phyloP scores from a whole-genome alignment of 2,113 vertebrate species.

The Pomatostomus ruficeps region DNA sequence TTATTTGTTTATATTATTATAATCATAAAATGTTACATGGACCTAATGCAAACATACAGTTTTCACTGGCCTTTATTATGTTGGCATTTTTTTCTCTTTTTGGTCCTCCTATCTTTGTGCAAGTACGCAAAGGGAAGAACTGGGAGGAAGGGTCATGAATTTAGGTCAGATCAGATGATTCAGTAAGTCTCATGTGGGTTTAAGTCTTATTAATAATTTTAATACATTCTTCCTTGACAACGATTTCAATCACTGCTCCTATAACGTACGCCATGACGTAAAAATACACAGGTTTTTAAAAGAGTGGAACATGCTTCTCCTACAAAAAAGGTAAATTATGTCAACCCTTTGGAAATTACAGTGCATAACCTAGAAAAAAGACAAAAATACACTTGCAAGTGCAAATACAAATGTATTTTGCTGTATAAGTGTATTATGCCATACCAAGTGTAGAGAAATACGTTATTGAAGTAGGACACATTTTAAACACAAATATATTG shows the following conservation, averaged over 20 bases:
- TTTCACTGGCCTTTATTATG: conserved; percentile 33
- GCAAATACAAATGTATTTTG: background rate
- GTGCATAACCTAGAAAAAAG: background rate
- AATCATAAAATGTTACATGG: conserved; percentile 40
- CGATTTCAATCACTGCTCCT: conserved; percentile 42
- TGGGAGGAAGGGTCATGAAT: conserved; percentile 59
- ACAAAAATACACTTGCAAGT: background rate
- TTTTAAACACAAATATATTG: background rate
- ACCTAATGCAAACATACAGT: conserved; percentile 20
- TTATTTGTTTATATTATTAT: conserved; percentile 64
- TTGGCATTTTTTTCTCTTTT: background rate
- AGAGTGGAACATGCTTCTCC: background rate
- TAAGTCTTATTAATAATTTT: conserved; percentile 63
- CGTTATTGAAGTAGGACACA: background rate
- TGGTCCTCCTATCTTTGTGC: background rate
- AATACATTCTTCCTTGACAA: conserved; percentile 50
- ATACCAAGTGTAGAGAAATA: background rate
- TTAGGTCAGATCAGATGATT: conserved; percentile 65
- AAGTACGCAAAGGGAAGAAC: conserved; percentile 6
- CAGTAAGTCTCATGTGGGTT: conserved; percentile 48
- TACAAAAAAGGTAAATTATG: background rate
- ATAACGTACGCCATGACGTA: background rate
- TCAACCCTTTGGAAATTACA: background rate
- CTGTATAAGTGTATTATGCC: background rate
- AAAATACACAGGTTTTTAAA: background rate